phyloP scores from a whole-genome alignment of 1,140 invertebrate species.

The Camponotus pennsylvanicus region DNA sequence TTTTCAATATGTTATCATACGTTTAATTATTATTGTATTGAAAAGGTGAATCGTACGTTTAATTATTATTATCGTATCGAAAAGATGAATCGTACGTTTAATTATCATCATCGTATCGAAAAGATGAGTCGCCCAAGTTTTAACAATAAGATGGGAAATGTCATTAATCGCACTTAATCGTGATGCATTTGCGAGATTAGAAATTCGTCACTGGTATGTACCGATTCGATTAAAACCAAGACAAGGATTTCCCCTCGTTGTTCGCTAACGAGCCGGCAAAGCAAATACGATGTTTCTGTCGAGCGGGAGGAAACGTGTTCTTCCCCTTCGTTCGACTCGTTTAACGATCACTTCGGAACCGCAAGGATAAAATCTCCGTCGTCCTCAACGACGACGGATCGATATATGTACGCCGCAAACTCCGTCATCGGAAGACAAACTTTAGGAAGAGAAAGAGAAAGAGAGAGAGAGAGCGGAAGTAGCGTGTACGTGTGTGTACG shows the following conservation, averaged over 20 bases:
- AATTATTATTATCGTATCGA: constrained; percentile 30
- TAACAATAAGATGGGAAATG: not conserved
- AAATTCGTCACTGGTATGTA: constrained; percentile 4
- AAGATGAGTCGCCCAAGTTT: not conserved
- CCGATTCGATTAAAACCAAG: constrained; percentile 37
- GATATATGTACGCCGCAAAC: constrained; percentile 31
- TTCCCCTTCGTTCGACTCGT: constrained; percentile 39
- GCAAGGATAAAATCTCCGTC: constrained; percentile 42
- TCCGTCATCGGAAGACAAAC: constrained; percentile 46
- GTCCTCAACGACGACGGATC: constrained; percentile 37
- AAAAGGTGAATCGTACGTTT: constrained; percentile 4
- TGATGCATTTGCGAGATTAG: not conserved
- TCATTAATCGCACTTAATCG: not conserved
- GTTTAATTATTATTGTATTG: constrained; percentile 32
- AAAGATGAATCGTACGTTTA: constrained; percentile 2
- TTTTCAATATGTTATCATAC: not conserved
- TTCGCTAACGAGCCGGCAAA: constrained; percentile 35
- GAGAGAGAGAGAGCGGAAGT: not conserved
- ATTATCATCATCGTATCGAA: constrained; percentile 25
- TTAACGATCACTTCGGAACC: constrained; percentile 49
- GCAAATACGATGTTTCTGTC: constrained; percentile 45
- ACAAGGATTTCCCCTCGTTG: not conserved
- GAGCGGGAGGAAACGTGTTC: constrained; percentile 16
- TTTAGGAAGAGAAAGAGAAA: constrained; percentile 21
- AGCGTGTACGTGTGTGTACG: not conserved